Conservation (phyloP, 2,113 vertebrate species). For the Psettodes erumei region DNA sequence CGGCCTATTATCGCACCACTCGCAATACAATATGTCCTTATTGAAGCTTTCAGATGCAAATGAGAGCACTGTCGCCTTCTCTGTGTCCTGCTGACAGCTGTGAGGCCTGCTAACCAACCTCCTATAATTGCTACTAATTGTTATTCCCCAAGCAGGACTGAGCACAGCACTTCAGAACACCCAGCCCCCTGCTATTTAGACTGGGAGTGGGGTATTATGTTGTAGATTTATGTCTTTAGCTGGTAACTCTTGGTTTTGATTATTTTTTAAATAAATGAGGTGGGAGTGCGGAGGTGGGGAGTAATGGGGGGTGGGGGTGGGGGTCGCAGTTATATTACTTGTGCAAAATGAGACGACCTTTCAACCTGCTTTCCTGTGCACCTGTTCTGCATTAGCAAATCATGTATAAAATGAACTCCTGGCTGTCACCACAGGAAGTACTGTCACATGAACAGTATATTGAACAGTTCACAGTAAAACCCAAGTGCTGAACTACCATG, state of each 20-base stretch:
- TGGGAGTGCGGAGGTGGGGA: no score
- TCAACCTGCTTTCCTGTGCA: not conserved
- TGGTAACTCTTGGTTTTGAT: conserved; percentile 1
- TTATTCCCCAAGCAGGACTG: conserved; percentile 73
- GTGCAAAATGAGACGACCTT: not conserved
- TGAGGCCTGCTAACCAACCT: conserved; percentile 62
- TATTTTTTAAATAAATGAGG: no score
- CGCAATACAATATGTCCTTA: conserved; percentile 75
- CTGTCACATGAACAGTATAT: no score
- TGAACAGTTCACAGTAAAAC: not conserved
- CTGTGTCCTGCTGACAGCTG: conserved; percentile 74
- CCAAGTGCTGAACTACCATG: not conserved
- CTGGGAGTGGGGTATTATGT: conserved; percentile 9
- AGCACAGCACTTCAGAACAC: conserved; percentile 48
- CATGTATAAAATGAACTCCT: not conserved
- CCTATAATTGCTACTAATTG: conserved; percentile 78
- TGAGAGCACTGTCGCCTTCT: conserved; percentile 66
- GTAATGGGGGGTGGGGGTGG: not conserved
- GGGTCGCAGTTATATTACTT: not conserved
- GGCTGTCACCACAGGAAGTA: not conserved
- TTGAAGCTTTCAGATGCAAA: conserved; percentile 81
- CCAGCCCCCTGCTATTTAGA: conserved; percentile 46
- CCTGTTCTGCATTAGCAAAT: not conserved
- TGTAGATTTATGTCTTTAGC: conserved; percentile 34
- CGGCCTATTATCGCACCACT: conserved; percentile 70